phyloP scores from a whole-genome alignment of 1,140 invertebrate genomes.

The Danaus melanippus region DNA sequence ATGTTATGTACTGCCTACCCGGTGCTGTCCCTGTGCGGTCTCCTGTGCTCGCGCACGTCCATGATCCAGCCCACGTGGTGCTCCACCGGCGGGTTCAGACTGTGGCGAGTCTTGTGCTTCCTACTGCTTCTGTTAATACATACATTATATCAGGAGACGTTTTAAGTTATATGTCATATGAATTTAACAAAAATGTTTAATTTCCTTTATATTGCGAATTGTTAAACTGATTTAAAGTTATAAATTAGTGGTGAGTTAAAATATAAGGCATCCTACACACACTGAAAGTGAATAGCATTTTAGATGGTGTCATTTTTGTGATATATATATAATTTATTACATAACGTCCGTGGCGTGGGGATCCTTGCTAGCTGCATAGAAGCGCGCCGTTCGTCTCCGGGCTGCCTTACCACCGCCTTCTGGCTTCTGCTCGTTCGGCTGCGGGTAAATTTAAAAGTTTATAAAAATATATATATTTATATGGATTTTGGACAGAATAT shows the following conservation, averaged over 20 bases:
- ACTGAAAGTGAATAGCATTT: too few relatives aligned
- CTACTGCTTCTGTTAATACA: conserved; percentile 61
- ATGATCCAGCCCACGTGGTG: conserved; percentile 98
- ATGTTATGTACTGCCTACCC: conserved; percentile 74
- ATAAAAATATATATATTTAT: neutral
- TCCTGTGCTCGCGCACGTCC: conserved; percentile 87
- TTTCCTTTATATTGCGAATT: too few relatives aligned
- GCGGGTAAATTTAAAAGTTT: neutral
- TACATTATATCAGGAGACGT: neutral
- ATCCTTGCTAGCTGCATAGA: conserved; percentile 96
- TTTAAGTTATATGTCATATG: neutral
- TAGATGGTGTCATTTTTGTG: too few relatives aligned
- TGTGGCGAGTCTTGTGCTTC: conserved; percentile 94
- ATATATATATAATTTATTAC: conserved; percentile 36
- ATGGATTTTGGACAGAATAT: too few relatives aligned
- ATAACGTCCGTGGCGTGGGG: conserved; percentile 73
- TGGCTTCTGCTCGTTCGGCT: conserved; percentile 26
- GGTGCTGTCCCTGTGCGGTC: conserved; percentile 81
- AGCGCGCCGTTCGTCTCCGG: conserved; percentile 74
- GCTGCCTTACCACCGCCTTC: conserved; percentile 36
- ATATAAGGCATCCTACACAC: too few relatives aligned
- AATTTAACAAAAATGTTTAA: neutral
- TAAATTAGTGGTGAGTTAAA: too few relatives aligned
- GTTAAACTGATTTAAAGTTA: too few relatives aligned
- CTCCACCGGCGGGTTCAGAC: conserved; percentile 92